These are phyloP conservation scores for Myiagra hebetior DNA, from an alignment of 2,113 vertebrate genomes.

Conservation along the genomic window DNA sequence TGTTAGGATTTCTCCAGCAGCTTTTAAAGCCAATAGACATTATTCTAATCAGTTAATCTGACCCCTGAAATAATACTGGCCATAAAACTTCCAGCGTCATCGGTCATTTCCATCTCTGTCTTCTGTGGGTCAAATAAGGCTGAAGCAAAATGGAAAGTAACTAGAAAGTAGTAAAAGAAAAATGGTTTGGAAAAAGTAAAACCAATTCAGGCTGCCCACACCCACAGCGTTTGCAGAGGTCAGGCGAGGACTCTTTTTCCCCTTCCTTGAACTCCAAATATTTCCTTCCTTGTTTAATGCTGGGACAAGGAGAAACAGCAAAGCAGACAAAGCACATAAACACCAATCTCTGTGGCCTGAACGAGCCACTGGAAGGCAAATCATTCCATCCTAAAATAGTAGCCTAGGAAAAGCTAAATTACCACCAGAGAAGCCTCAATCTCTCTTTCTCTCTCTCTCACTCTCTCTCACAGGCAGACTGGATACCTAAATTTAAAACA, in stretches of 20 bases:
- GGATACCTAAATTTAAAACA: neutral
- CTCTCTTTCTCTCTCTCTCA: neutral
- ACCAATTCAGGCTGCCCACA: constrained; percentile 32
- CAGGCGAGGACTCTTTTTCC: constrained; percentile 48
- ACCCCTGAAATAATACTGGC: neutral
- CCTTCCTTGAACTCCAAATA: constrained; percentile 51
- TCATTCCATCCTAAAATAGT: constrained; percentile 42
- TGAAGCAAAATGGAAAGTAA: constrained; percentile 51
- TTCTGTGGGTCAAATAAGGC: constrained; percentile 45
- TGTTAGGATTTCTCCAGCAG: neutral
- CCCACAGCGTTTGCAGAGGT: constrained; percentile 45
- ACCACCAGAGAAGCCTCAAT: neutral
- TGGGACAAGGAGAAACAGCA: constrained; percentile 9
- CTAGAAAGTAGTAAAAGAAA: constrained; percentile 62
- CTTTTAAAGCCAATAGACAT: neutral
- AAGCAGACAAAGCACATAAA: constrained; percentile 42
- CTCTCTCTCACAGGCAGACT: neutral
- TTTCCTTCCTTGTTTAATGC: constrained; percentile 39
- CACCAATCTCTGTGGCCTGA: constrained; percentile 16
- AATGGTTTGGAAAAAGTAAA: neutral
- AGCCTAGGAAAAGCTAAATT: constrained; percentile 19
- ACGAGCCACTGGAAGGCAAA: constrained; percentile 13
- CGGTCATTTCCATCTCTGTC: neutral
- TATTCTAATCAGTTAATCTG: neutral
- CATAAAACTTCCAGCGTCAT: neutral